phyloP scores from a whole-genome alignment of 2,797 vertebrate species.

The Sparidentex hasta region DNA sequence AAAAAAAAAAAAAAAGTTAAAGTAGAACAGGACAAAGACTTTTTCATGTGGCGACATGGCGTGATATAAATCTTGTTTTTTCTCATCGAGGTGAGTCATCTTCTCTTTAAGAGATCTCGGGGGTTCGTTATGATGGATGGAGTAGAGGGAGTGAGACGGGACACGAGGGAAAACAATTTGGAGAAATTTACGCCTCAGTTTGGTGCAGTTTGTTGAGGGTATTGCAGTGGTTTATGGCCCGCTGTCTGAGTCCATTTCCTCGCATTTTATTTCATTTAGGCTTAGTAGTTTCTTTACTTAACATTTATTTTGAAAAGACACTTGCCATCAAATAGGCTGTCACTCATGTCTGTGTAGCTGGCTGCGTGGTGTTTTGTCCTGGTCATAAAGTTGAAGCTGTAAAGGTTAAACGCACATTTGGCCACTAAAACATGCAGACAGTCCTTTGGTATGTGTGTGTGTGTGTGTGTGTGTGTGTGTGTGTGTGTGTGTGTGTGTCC shows the following conservation, averaged over 20 bases:
- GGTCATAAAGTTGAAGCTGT: slow-evolving; percentile 68
- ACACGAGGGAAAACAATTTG: slow-evolving; percentile 63
- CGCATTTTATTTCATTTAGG: slow-evolving; percentile 60
- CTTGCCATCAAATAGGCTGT: slow-evolving; percentile 30
- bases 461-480: slow-evolving; percentile 29
- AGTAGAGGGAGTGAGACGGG: slow-evolving; percentile 20
- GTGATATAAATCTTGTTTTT: slow-evolving; percentile 64
- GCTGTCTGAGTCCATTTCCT: slow-evolving; percentile 74
- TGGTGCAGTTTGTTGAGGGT: slow-evolving; percentile 57
- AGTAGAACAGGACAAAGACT: slow-evolving; percentile 45
- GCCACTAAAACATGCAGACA: slow-evolving; percentile 55
- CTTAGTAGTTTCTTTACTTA: slow-evolving; percentile 30
- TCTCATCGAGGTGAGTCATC: slow-evolving; percentile 55
- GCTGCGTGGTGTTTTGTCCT: slow-evolving; percentile 54
- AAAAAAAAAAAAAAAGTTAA: slow-evolving; percentile 12
- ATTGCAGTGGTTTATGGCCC: slow-evolving; percentile 68
- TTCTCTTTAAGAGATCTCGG: slow-evolving; percentile 59
- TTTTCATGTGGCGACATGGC: slow-evolving; percentile 40
- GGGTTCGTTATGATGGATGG: slow-evolving; percentile 55
- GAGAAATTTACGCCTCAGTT: slow-evolving; percentile 75
- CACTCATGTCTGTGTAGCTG: slow-evolving; percentile 36
- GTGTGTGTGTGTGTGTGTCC: slow-evolving; percentile 27
- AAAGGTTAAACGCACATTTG: slow-evolving; percentile 79
- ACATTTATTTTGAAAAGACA: slow-evolving; percentile 59
- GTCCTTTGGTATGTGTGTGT: slow-evolving; percentile 31